Conservation (phyloP, 2,888 invertebrate species). For the Liodrosophila aerea region DNA sequence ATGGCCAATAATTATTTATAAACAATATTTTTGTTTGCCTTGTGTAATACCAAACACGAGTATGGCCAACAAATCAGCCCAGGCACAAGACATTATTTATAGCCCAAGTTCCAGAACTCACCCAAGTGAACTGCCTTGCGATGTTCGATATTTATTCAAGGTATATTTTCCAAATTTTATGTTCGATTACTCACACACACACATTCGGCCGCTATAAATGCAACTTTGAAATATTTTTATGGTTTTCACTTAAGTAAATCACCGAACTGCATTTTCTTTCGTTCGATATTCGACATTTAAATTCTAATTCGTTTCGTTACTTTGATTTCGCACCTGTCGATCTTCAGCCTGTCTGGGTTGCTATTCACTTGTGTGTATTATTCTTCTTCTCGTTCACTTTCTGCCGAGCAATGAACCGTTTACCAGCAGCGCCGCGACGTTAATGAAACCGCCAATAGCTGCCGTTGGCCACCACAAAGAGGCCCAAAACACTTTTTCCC, state of each 20-base stretch:
- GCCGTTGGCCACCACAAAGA: constrained; percentile 39
- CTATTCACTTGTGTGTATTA: no score
- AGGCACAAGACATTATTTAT: constrained; percentile 63
- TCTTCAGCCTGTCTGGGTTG: background rate
- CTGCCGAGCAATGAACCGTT: constrained; percentile 48
- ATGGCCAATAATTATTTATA: constrained; percentile 28
- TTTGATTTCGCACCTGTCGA: constrained; percentile 25
- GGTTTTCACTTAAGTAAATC: constrained; percentile 14
- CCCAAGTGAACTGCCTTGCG: constrained; percentile 47
- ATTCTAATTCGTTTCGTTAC: constrained; percentile 26
- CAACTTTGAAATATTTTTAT: constrained; percentile 15
- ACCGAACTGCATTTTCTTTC: constrained; percentile 28
- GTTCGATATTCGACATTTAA: background rate
- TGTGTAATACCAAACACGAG: constrained; percentile 18
- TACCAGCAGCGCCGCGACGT: constrained; percentile 70
- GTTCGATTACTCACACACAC: constrained; percentile 36
- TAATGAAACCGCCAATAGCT: constrained; percentile 65
- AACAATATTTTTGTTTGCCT: constrained; percentile 17
- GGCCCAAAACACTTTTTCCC: constrained; percentile 28
- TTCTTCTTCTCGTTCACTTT: background rate
- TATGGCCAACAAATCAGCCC: constrained; percentile 38
- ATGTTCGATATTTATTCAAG: constrained; percentile 48
- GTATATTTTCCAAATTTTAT: constrained; percentile 43
- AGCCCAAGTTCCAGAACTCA: constrained; percentile 57
- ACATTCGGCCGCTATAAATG: constrained; percentile 24